Evolutionary conservation across 2,888 invertebrate genomes (phyloP).

Genomic region (Ormyrus rosae): DNA sequence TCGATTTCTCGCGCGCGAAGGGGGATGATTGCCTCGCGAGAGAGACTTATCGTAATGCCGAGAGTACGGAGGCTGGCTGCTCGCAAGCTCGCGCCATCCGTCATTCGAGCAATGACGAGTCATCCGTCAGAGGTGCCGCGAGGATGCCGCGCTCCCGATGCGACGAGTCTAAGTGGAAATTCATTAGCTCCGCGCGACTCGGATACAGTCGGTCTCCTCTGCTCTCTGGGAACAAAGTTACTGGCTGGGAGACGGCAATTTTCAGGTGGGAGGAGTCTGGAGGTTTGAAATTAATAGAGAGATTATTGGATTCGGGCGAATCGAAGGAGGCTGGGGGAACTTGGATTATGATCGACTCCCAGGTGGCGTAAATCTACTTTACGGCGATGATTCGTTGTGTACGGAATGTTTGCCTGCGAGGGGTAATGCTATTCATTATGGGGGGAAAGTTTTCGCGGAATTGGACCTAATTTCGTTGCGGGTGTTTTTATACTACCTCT

Average conservation of each 20-base stretch:
- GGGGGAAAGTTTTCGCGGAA: too few relatives aligned
- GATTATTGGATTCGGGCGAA: not conserved
- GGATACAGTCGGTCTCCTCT: too few relatives aligned
- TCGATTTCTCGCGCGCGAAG: conserved; percentile 37
- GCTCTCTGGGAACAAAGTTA: too few relatives aligned
- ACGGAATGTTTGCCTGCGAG: too few relatives aligned
- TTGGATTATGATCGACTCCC: conserved; percentile 3
- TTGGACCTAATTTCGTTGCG: too few relatives aligned
- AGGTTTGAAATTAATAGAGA: too few relatives aligned
- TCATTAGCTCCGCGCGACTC: conserved; percentile 37
- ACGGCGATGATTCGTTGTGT: too few relatives aligned
- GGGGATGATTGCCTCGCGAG: conserved; percentile 38
- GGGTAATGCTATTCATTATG: too few relatives aligned
- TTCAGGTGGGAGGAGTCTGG: too few relatives aligned
- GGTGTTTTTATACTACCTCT: too few relatives aligned
- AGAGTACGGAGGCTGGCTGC: not conserved
- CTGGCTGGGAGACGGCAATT: too few relatives aligned
- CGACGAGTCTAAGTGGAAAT: conserved; percentile 48
- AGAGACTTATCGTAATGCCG: conserved; percentile 27
- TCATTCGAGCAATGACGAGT: conserved; percentile 53
- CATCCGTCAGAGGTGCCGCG: conserved; percentile 32
- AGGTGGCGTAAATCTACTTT: not conserved
- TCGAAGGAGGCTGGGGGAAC: not conserved
- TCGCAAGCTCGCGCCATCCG: conserved; percentile 38
- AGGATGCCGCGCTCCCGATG: not conserved